Base-by-base conservation (phyloP, 2,888 invertebrate genomes). In the Falcaria lacertinaria region DNA sequence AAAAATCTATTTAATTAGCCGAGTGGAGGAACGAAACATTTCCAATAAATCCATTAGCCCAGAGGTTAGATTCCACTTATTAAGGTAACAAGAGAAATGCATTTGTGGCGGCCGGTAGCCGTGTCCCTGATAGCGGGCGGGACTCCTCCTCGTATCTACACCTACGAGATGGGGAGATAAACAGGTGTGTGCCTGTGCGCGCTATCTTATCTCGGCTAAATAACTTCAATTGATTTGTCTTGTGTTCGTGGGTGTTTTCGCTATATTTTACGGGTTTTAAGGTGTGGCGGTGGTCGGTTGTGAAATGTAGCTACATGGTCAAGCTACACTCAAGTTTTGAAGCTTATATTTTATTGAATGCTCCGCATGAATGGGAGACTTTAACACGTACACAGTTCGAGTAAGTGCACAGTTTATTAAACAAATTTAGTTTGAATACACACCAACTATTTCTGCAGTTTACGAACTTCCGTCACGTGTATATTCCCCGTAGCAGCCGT, bases 1-100 rank as follows among this genome's bases (percentile, higher is more conserved):
- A 49, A 42, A 42, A 33, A 40, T 39, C 13, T 16, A 33, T 19
- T 40, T 28, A 28, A 28, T 28, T 28, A 28, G 28, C 11, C 7
- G 3, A 28, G 28, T 28, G 11, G 11, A 11, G 11, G 11, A 11
- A 28, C 11, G 22, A 14, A 22, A 37, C 22, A 14, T 22, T 37
- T 15, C 5, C 37, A 15, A 56, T 58, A 58, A 53, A 53, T 52
- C 47, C 15, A 46, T 47, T 41, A 41, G 47, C 45, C 48, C 48
- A 28, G 41, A 61, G 57, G 51, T 60, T 57, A 57, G 54, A 60
- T 59, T 57, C 57, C 65, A 54, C 81, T 77, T 80, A 80, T 80
- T 81, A 77, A 76, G 67, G 69, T 61, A 74, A 87, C 87, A 87
- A 77, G 85, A 76, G 82, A 87, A 87, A 84, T 72, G 79, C 87